These are phyloP conservation scores for Platyrinchus mystaceus DNA, from an alignment of 2,797 vertebrate species.

Conservation along the genomic window DNA sequence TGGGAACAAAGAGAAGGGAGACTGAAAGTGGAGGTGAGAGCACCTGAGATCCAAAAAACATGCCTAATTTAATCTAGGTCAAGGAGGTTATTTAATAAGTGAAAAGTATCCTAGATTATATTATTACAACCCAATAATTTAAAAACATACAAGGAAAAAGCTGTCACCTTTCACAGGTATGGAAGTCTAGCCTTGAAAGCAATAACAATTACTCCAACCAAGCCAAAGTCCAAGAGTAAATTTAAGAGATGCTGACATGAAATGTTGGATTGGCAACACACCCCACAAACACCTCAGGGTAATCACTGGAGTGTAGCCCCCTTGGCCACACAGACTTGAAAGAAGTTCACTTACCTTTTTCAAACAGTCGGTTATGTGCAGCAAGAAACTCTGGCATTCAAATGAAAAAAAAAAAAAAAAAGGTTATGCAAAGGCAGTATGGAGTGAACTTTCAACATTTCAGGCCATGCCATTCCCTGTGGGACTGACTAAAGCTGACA, in stretches of 20 bases:
- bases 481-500: conserved; percentile 53
- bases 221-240: not conserved
- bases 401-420: not conserved
- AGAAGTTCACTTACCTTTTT: not conserved
- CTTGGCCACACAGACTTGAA: not conserved
- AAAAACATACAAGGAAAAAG: not conserved
- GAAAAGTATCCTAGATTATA: not conserved
- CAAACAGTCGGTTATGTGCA: not conserved
- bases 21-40: not conserved
- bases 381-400: not conserved
- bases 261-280: not conserved
- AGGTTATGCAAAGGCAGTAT: not conserved
- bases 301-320: not conserved
- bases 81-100: not conserved
- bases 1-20: not conserved
- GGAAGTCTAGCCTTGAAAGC: not conserved
- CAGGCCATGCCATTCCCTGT: not conserved
- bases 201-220: not conserved
- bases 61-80: not conserved
- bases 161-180: not conserved
- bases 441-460: conserved; percentile 40
- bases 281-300: not conserved
- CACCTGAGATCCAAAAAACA: not conserved
- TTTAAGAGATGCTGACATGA: not conserved
- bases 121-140: not conserved